Evolutionary conservation across 1,140 invertebrate species (phyloP).

Genomic region (Drosophila suzukii): DNA sequence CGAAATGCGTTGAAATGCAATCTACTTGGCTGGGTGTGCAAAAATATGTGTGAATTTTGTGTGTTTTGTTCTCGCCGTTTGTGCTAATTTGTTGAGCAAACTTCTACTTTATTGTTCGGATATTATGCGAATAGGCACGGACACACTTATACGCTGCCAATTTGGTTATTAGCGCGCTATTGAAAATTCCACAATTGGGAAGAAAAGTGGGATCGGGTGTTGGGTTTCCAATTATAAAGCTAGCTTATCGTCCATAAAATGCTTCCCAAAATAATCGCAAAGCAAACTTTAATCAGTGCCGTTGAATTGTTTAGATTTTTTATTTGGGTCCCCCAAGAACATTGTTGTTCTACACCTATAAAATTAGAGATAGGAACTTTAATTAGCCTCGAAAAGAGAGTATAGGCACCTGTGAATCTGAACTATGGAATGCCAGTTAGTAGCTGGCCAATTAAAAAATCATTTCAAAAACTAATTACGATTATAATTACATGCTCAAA

Average conservation of each 20-base stretch:
- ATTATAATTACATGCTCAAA: constrained; percentile 25
- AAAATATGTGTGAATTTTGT: constrained; percentile 68
- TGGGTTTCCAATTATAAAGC: constrained; percentile 24
- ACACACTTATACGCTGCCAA: constrained; percentile 25
- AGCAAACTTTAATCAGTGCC: constrained; percentile 36
- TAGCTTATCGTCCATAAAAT: constrained; percentile 22
- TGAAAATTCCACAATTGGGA: constrained; percentile 32
- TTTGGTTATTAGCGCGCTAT: constrained; percentile 20
- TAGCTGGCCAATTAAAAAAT: constrained; percentile 16
- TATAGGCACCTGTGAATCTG: constrained; percentile 8
- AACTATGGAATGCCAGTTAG: constrained; percentile 18
- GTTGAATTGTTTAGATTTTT: constrained; percentile 36
- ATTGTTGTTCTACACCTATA: constrained; percentile 12
- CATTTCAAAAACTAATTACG: constrained; percentile 15
- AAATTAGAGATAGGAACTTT: neutral
- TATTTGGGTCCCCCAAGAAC: neutral
- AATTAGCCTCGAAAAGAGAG: constrained; percentile 11
- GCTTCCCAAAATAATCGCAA: constrained; percentile 14
- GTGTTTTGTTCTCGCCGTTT: constrained; percentile 48
- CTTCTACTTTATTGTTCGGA: constrained; percentile 48
- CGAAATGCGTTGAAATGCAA: constrained; percentile 46
- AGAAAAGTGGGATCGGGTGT: constrained; percentile 1
- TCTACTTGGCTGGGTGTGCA: constrained; percentile 37
- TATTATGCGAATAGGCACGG: constrained; percentile 71
- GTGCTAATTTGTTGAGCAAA: constrained; percentile 75